phyloP scores from a whole-genome alignment of 2,113 vertebrate genomes.

The Noturus placidus region DNA sequence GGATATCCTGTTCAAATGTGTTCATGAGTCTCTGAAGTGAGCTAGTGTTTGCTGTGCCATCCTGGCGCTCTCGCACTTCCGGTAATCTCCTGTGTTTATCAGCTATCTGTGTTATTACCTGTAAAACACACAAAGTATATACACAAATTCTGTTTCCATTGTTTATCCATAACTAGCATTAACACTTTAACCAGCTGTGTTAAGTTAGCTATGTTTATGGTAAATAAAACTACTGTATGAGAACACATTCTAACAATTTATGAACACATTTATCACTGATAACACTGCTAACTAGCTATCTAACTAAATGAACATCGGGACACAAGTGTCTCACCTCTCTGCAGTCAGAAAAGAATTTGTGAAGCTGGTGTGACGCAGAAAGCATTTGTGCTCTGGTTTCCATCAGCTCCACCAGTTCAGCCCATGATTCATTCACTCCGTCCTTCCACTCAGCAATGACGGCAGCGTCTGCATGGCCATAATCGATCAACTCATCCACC shows the following conservation, averaged over 20 bases:
- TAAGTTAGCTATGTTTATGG: neutral
- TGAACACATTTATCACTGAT: neutral
- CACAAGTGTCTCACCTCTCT: conserved; percentile 70
- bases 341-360: conserved; percentile 93
- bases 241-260: neutral
- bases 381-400: conserved; percentile 91
- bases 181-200: neutral
- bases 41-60: conserved; percentile 76
- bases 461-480: conserved; percentile 86
- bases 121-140: conserved; percentile 21
- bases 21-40: conserved; percentile 84
- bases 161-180: neutral
- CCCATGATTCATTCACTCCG: conserved; percentile 93
- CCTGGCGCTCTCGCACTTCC: conserved; percentile 75
- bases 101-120: conserved; percentile 84
- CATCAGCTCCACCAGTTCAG: conserved; percentile 92
- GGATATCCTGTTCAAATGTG: conserved; percentile 90
- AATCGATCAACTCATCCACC: conserved; percentile 96
- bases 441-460: conserved; percentile 97
- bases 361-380: conserved; percentile 88
- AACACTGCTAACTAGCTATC: neutral
- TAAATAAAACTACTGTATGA: neutral
- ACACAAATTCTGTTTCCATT: conserved; percentile 1
- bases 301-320: neutral
- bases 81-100: conserved; percentile 87